These are phyloP conservation scores for Centropyge bicolor DNA, from an alignment of 2,797 vertebrate species.

Conservation along the genomic window DNA sequence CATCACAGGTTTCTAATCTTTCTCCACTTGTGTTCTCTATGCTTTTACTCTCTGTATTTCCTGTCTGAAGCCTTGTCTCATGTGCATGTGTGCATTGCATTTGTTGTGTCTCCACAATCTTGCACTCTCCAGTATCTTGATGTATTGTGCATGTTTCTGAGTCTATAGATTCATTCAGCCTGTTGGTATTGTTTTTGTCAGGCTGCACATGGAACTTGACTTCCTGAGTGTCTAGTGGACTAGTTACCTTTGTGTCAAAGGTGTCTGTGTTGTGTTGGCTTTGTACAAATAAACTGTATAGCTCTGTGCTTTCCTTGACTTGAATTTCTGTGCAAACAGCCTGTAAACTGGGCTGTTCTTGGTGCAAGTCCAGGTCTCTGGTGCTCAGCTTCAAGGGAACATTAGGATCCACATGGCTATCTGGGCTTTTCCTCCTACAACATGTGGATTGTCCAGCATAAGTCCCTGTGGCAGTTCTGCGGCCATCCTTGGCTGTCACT, in stretches of 20 bases:
- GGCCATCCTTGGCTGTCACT: slow-evolving; percentile 30
- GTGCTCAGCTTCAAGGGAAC: slow-evolving; percentile 11
- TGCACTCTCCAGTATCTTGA: slow-evolving; percentile 15
- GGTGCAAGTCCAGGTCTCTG: neutral
- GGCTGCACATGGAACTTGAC: slow-evolving; percentile 19
- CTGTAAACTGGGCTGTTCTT: slow-evolving; percentile 12
- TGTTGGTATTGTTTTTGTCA: slow-evolving; percentile 9
- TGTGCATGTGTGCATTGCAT: slow-evolving; percentile 11
- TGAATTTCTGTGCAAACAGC: slow-evolving; percentile 32
- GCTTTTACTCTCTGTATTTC: neutral
- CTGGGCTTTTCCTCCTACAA: slow-evolving; percentile 53
- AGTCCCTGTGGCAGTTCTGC: slow-evolving; percentile 41
- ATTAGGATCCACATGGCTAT: slow-evolving; percentile 24
- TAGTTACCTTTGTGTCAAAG: slow-evolving; percentile 49
- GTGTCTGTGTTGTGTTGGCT: slow-evolving; percentile 41
- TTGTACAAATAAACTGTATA: slow-evolving; percentile 28
- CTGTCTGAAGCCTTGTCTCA: slow-evolving; percentile 10
- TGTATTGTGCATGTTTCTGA: slow-evolving; percentile 26
- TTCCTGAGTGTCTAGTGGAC: slow-evolving; percentile 19
- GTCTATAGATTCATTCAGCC: slow-evolving; percentile 13
- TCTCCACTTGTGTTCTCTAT: neutral
- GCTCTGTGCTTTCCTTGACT: slow-evolving; percentile 19
- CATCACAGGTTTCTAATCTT: slow-evolving; percentile 5
- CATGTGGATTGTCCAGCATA: slow-evolving; percentile 13
- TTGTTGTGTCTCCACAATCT: slow-evolving; percentile 9